Evolutionary conservation across 2,113 vertebrate species (phyloP), one percentile per base, ranked within the genome.

Genomic region (Lamprologus lemairii): DNA sequence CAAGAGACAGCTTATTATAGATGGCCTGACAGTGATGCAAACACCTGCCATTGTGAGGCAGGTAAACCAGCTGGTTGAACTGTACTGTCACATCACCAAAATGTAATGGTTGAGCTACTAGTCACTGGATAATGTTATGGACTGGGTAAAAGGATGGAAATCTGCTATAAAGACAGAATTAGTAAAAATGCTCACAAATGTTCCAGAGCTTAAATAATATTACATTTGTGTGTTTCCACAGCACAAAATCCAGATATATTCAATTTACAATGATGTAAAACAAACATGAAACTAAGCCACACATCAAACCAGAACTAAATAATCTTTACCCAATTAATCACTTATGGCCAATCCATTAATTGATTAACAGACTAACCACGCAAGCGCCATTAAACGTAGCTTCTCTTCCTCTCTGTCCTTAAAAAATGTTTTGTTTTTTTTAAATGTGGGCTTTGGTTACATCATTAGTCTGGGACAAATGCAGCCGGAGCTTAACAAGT

Each of bases 391-490:
- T 68, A 78, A 57, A 45, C 51, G 3, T 60, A 54, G 58, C 83
- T 37, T 40, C 73, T 14, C 26, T 80, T 57, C 49, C 58, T 80
- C 83, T 80, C 83, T 42, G 81, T 84, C 68, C 75, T 92, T 16
- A 26, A 26, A 71, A 85, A 92, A 35, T 35, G 31, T 7, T 17
- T 31, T 17, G 3, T 2, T 6, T 7, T 19, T 35, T 11, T n/a
- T 0, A 12, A 37, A 37, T 65, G 96, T 97, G 96, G 95, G 97
- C 96, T 98, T 97, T 96, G 95, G 96, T 98, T 98, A 97, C 98
- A 98, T 98, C 97, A 98, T 98, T 98, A 98, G 97, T 96, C 96
- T 92, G 95, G 97, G 97, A 97, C 97, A 97, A 97, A 98, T 96
- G 96, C 97, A 98, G 97, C 96, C 96, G 93, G 87, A 95, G 97